Base-by-base conservation (phyloP, 2,797 vertebrate species). In the Bufotes viridis region DNA sequence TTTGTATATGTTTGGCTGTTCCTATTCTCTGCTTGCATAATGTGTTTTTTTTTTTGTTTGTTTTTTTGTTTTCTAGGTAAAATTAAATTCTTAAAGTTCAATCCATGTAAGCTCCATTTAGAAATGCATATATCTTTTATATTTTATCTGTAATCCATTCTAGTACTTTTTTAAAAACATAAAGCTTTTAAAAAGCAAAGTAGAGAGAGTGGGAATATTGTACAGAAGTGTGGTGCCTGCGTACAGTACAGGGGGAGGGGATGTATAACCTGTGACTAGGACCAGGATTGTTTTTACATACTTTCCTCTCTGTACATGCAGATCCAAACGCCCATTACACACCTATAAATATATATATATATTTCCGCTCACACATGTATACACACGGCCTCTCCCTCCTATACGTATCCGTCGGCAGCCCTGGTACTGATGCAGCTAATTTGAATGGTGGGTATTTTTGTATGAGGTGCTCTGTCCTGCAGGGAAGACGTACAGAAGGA, bases 21-120 rank as follows among this genome's bases (percentile, higher is more conserved):
- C 93, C 93, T 94, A 93, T 94, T 94, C 95, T 96, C 94, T 95
- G 95, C 95, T 95, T 96, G 96, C 95, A 95, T 94, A 93, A 94
- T 96, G 95, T 96, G 95, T 95, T 95, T 96, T 95, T 95, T 94
- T 96, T 95, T 95, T 72, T 80, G 81, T 51, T 42, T 85, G 58
- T 88, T 88, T 95, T 94, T 26, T 74, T 75, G 57, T 51, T 75
- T 86, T 57, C 26, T 61, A 72, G 49, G 34, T 42, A 79, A 94
- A 94, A 90, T 93, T 92, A 94, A 94, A 91, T 93, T 94, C 93
- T 94, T 95, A 95, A 69, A 92, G 93, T 96, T 95, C 95, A 95
- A 95, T 92, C 94, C 93, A 94, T 81, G 92, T 96, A 96, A 95
- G 94, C 95, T 96, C 94, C 95, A 95, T 95, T 95, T 95, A 95